Evolutionary conservation across 2,113 vertebrate species (phyloP), one percentile per base, ranked within the genome.

Genomic region (Myrmophylax atrothorax): DNA sequence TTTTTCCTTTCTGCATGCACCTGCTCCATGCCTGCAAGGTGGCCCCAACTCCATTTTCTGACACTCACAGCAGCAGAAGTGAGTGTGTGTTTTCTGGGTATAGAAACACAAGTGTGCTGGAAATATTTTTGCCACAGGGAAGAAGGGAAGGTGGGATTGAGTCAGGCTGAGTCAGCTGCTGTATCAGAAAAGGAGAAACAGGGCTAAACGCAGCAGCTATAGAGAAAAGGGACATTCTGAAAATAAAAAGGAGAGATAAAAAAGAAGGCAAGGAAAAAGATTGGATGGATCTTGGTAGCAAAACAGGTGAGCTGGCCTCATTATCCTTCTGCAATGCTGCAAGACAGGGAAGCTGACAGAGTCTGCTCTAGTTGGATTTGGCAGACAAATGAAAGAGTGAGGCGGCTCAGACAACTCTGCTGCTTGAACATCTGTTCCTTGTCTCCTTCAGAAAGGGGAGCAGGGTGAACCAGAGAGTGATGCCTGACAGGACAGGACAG

Each of bases 191-290:
- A 75, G 37, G 7, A 75, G 18, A 72, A 79, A 25, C 24, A 64
- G 12, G 38, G 20, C 28, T 89, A 58, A 84, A 84, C 25, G 1
- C 28, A 44, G 26, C 9, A 72, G 62, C 10, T 33, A 11, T 10
- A 9, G 26, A 76, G n/a, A 68, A 95, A 90, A 79, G 2, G 18
- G 8, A 26, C 73, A 47, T 28, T 2, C 11, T 25, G 9, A 33
- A 8, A n/a, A 42, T 23, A 9, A 25, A 6, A 24, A 29, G 1
- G 1, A 2, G 1, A 0, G 3, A 12, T 9, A 40, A 44, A 46
- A 35, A 35, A 22, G 23, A 59, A 59, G 23, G 37, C 56, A 77
- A 88, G 3, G 9, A 75, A 76, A 35, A 13, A 40, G 20, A 66
- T 18, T 63, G n/a, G 16, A 52, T 58, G 19, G 16, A 40, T 72